These are phyloP conservation scores for Battus philenor DNA, from an alignment of 1,140 invertebrate genomes.

Conservation along the genomic window DNA sequence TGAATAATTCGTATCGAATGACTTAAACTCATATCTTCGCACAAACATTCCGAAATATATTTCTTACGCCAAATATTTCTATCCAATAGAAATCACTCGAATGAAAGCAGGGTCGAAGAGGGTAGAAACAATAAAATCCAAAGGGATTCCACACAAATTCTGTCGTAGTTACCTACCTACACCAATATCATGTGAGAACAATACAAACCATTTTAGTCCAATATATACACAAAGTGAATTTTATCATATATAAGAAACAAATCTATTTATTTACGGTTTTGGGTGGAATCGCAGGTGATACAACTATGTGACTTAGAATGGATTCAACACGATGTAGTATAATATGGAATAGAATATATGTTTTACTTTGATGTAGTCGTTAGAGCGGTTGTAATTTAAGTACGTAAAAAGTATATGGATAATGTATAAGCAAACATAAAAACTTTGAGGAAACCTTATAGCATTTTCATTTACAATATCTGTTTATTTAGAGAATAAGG, in stretches of 20 bases:
- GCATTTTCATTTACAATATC: conserved; percentile 5
- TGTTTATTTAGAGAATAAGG: conserved; percentile 1
- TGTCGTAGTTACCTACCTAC: conserved; percentile 21
- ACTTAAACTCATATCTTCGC: conserved; percentile 28
- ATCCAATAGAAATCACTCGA: conserved; percentile 51
- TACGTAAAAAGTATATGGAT: conserved; percentile 19
- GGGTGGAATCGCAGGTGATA: conserved; percentile 37
- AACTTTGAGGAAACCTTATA: neutral
- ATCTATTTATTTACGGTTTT: conserved; percentile 23
- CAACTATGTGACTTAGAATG: conserved; percentile 40
- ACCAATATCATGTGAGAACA: neutral
- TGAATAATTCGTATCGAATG: neutral
- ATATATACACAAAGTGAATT: conserved; percentile 14
- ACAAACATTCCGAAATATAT: conserved; percentile 41
- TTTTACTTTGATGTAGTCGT: conserved; percentile 10
- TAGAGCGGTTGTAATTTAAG: conserved; percentile 21
- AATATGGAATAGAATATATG: conserved; percentile 8
- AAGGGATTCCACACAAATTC: conserved; percentile 42
- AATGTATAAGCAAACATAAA: too few species aligned
- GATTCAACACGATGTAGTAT: conserved; percentile 3
- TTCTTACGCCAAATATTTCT: conserved; percentile 20
- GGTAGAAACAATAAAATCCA: conserved; percentile 33
- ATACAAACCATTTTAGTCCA: neutral
- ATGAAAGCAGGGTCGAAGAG: conserved; percentile 48
- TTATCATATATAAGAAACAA: conserved; percentile 18